Base-by-base conservation (phyloP, 2,888 invertebrate species). In the Coleophora deauratella region DNA sequence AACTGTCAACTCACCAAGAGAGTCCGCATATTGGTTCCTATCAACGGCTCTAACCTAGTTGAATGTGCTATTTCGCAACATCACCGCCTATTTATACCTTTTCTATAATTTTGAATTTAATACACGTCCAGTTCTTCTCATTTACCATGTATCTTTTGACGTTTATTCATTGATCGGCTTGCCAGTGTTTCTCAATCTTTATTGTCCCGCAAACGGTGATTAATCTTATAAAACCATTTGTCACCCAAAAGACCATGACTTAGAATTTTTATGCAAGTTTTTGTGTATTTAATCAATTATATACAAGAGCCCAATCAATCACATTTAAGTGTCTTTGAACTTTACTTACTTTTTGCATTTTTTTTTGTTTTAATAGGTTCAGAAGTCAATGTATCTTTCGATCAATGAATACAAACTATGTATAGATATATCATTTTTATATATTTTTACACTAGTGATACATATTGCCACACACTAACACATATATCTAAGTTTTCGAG, bases 31-130 rank as follows among this genome's bases (percentile, higher is more conserved):
- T 71, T 63, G 60, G 74, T 72, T 66, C 62, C 64, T 59, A 62
- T 70, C 69, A 59, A 62, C 62, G 65, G 70, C 57, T 61, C 59
- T 61, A 62, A 59, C 65, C 67, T 55, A 67, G 61, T 62, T 66
- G 71, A 82, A 73, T 84, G 81, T 75, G 72, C 55, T 68, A 35
- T 58, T 65, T 59, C 65, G 59, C 61, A 66, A 60, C 59, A 62
- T 59, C 62, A 63, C 64, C 61, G 65, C 69, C 68, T 82, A 77
- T 84, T 74, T 84, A 82, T 84, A 84, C 74, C 68, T 70, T 80
- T 76, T 78, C 78, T 68, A 65, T 67, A 66, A 71, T 72, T 73
- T 72, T 60, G 72, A 64, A 66, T 66, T 55, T 52, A 62, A 68
- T 66, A 60, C 61, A 62, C 64, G 61, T 66, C 65, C 56, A 69